Evolutionary conservation across 2,888 invertebrate species (phyloP).

Genomic region (Zonitis immaculata): DNA sequence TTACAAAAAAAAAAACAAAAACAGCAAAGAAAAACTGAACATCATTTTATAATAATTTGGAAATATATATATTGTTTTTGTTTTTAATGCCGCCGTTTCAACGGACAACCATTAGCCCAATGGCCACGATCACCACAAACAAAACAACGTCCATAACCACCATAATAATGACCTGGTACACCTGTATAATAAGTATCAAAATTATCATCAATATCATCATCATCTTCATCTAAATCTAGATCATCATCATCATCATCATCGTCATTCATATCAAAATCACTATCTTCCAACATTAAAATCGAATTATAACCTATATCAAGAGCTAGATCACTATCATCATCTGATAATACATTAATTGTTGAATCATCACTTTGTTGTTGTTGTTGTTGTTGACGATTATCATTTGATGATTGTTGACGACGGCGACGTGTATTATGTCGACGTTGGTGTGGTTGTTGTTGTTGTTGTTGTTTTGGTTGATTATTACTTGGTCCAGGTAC

Average conservation of each 20-base stretch:
- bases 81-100: constrained; percentile 4
- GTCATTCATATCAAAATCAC: constrained; percentile 4
- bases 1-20: no score
- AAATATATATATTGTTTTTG: no score
- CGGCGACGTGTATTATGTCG: no score
- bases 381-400: no score
- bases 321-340: constrained; percentile 2
- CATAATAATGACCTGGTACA: constrained; percentile 51
- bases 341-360: not conserved
- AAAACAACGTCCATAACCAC: constrained; percentile 59
- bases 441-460: constrained; percentile 4
- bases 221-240: not conserved
- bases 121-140: constrained; percentile 53
- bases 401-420: constrained; percentile 2
- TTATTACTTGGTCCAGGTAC: not conserved
- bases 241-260: constrained; percentile 11
- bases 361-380: not conserved
- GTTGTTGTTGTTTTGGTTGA: constrained; percentile 2
- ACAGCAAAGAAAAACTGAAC: no score
- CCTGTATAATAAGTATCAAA: constrained; percentile 38
- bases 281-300: constrained; percentile 5
- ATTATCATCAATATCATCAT: constrained; percentile 18
- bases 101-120: constrained; percentile 48
- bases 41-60: no score
- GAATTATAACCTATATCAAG: not conserved